These are phyloP conservation scores for Pollenia griseotomentosa DNA, from an alignment of 2,888 invertebrate genomes.

Conservation along the genomic window DNA sequence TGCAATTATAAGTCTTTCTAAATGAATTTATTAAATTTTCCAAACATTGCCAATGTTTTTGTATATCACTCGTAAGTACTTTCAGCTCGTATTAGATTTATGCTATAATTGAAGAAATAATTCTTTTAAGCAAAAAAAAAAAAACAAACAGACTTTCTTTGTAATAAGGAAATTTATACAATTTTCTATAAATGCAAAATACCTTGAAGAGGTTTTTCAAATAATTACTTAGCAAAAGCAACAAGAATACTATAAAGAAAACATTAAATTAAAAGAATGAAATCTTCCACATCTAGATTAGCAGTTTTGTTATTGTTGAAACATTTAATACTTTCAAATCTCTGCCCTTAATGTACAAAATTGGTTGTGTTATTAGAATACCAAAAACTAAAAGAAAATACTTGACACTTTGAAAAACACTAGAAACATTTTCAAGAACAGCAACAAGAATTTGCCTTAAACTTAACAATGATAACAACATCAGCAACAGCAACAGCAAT, in stretches of 20 bases:
- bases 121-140: background rate
- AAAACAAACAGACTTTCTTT: conserved; percentile 27
- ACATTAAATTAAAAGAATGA: conserved; percentile 19
- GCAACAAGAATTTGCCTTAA: conserved; percentile 62
- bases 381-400: conserved; percentile 21
- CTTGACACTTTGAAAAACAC: conserved; percentile 55
- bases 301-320: too few relatives aligned
- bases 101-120: conserved; percentile 33
- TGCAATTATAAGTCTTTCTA: conserved; percentile 3
- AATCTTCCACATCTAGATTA: background rate
- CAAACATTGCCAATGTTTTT: conserved; percentile 26
- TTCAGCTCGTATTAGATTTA: background rate
- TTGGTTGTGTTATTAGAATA: conserved; percentile 44
- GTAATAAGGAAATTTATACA: conserved; percentile 61
- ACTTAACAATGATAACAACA: conserved; percentile 53
- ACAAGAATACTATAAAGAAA: background rate
- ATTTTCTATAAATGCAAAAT: conserved; percentile 70
- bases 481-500: conserved; percentile 12
- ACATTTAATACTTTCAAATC: too few relatives aligned
- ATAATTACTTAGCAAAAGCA: background rate
- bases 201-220: conserved; percentile 57
- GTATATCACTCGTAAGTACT: background rate
- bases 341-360: background rate
- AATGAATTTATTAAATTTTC: conserved; percentile 35
- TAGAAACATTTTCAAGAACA: conserved; percentile 55